Percentiles rank a stretch among this genome's conserved stretches.
phyloP scores from a whole-genome alignment of 1,140 invertebrate genomes.

The Cherax quadricarinatus region DNA sequence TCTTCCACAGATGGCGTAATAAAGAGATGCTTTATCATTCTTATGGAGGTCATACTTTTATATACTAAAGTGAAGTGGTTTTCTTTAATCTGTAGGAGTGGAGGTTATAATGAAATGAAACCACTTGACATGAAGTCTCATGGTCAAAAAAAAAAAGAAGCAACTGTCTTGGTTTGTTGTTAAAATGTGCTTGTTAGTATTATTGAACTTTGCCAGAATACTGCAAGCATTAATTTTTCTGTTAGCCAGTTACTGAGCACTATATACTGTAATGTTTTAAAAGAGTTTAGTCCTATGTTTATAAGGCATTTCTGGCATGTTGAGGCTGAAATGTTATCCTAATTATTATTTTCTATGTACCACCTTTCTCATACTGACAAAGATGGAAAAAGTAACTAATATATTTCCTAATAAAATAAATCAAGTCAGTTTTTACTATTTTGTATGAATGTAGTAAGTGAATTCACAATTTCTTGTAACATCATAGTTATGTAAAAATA shows the following conservation, averaged over 20 bases:
- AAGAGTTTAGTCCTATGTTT: too few relatives aligned
- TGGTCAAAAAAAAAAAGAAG: not conserved
- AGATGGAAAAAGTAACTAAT: too few relatives aligned
- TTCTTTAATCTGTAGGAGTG: not conserved
- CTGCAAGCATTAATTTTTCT: not conserved
- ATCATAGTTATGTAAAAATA: not conserved
- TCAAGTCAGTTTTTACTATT: too few relatives aligned
- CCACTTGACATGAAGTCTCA: not conserved
- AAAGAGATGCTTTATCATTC: not conserved
- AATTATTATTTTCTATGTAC: not conserved
- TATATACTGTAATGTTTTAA: not conserved
- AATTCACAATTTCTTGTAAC: not conserved
- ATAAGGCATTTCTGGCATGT: too few relatives aligned
- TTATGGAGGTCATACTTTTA: not conserved
- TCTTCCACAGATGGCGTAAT: not conserved
- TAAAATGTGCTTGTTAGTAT: constrained; percentile 14
- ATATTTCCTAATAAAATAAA: too few relatives aligned
- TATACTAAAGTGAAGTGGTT: not conserved
- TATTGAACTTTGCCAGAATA: not conserved
- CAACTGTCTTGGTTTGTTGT: not conserved
- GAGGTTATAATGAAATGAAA: not conserved
- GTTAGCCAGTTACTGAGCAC: not conserved
- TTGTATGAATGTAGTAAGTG: too few relatives aligned
- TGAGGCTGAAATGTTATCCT: not conserved
- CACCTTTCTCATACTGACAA: not conserved